Evolutionary conservation across 1,140 invertebrate genomes (phyloP).

Genomic region (Aphis gossypii): DNA sequence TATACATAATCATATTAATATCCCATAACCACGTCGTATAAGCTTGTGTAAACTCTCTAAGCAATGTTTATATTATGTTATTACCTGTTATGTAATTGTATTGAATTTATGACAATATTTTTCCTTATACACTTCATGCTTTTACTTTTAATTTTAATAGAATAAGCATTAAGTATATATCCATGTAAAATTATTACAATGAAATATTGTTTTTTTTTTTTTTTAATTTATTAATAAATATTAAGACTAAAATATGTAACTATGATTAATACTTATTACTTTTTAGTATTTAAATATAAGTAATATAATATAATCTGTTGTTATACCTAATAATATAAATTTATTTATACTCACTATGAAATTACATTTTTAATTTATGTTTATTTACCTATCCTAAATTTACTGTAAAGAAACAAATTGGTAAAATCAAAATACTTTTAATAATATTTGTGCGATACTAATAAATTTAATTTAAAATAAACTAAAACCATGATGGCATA

Average conservation of each 20-base stretch:
- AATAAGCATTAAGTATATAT: background rate
- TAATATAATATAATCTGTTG: background rate
- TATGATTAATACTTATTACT: background rate
- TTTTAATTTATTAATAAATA: conserved; percentile 16
- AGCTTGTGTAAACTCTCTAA: background rate
- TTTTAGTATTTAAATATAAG: background rate
- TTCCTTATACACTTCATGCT: background rate
- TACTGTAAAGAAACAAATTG: background rate
- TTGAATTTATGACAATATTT: background rate
- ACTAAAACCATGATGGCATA: background rate
- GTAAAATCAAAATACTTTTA: background rate
- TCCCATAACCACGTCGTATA: background rate
- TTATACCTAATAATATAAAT: conserved; percentile 29
- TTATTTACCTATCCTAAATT: background rate
- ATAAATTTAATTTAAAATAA: background rate
- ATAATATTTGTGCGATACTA: background rate
- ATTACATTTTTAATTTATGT: background rate
- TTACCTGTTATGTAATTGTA: background rate
- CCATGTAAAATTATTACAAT: background rate
- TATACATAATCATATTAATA: background rate
- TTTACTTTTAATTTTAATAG: background rate
- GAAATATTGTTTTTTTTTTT: background rate
- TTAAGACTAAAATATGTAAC: conserved; percentile 13
- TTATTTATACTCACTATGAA: background rate
- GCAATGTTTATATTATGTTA: background rate